Evolutionary conservation across 2,113 vertebrate species (phyloP).

Genomic region (Rhinichthys klamathensis): DNA sequence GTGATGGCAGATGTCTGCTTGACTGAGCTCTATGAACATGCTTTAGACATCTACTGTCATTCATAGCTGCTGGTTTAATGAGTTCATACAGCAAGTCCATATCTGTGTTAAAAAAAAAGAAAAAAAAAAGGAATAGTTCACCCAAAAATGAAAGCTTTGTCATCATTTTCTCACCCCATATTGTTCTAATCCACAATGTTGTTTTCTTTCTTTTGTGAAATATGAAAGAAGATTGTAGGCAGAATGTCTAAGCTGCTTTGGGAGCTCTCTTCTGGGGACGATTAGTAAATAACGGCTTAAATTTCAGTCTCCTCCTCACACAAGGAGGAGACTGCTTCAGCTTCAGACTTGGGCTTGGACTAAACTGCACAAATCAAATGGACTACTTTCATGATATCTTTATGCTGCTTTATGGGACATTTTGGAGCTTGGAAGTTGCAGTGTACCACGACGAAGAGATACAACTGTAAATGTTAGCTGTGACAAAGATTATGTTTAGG

Average conservation of each 20-base stretch:
- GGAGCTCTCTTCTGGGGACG: not conserved
- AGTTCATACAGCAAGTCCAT: not conserved
- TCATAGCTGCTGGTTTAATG: not conserved
- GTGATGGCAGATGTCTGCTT: not conserved
- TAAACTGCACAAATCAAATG: not conserved
- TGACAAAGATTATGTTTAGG: not conserved
- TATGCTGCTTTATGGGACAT: not conserved
- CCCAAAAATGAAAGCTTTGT: not conserved
- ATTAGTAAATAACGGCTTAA: not conserved
- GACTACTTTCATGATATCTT: not conserved
- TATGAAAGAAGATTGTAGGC: not conserved
- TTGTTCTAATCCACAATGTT: not conserved
- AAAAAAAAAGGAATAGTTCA: not conserved
- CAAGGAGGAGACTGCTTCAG: no score
- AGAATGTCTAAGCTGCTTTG: not conserved
- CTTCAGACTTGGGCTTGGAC: conserved; percentile 5
- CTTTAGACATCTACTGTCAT: not conserved
- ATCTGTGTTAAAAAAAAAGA: no score
- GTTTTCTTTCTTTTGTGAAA: not conserved
- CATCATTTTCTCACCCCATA: not conserved
- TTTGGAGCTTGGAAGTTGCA: not conserved
- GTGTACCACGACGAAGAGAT: not conserved
- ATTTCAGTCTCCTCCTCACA: not conserved
- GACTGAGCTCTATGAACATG: not conserved
- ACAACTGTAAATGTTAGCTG: not conserved